Base-by-base conservation (phyloP, 2,113 vertebrate genomes). In the Coryphaenoides rupestris region DNA sequence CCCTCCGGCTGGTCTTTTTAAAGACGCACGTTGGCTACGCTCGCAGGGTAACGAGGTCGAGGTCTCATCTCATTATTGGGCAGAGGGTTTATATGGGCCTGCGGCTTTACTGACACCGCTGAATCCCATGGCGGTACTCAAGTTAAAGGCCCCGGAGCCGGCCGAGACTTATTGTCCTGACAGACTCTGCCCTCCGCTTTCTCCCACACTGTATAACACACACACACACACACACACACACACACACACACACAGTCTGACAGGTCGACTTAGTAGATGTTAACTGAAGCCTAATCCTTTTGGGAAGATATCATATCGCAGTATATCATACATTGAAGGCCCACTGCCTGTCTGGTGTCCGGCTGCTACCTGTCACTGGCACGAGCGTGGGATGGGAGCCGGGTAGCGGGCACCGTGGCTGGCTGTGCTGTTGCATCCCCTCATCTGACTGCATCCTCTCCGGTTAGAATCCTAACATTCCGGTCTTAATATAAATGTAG, bases 41-140 rank as follows among this genome's bases (percentile, higher is more conserved):
- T 19, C 33, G 9, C 33, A 12, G 33, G 33, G 55, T 50, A 55
- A 15, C 50, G 21, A 52, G 50, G 24, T 72, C 58, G 53, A 21
- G 40, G 13, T 24, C 75, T 21, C 59, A 21, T 63, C 74, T 83
- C 68, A 70, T 84, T 81, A 77, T 33, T 19, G 0, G 14, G 22
- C 54, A n/a, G 14, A 2, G 46, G 10, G 46, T 47, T 71, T 81
- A 72, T 65, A 81, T 63, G 71, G 59, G 50, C 49, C 62, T 40
- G 66, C 28, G 55, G 46, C 60, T 82, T 82, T 26, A 68, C 58
- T 79, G 75, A 69, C 84, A 64, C 56, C 2, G 40, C 19, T 3
- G 53, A 59, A 21, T 83, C 84, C 70, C 78, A 45, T 6, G 72
- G 63, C 70, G 71, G 67, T 75, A 57, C 66, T 85, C 60, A 84